Evolutionary conservation across 2,113 vertebrate genomes (phyloP).

Genomic region (Leptodactylus fuscus): DNA sequence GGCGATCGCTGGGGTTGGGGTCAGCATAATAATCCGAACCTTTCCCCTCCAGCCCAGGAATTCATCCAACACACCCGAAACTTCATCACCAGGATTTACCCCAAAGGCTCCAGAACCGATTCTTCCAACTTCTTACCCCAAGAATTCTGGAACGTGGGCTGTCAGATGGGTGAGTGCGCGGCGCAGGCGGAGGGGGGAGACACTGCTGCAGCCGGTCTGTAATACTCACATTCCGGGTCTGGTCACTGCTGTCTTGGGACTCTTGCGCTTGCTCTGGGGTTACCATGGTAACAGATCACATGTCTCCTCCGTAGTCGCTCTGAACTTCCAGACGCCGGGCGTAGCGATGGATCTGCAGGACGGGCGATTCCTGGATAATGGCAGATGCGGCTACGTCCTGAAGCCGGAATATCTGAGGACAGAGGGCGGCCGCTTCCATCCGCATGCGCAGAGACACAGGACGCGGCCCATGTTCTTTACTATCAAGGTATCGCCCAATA

Average conservation of each 20-base stretch:
- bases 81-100: conserved; percentile 89
- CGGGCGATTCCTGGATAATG: conserved; percentile 89
- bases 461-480: conserved; percentile 71
- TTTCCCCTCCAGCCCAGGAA: conserved; percentile 66
- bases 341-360: conserved; percentile 83
- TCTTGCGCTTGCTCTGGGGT: too few species aligned
- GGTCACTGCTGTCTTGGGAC: too few species aligned
- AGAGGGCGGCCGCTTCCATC: conserved; percentile 68
- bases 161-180: conserved; percentile 82
- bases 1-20: too few species aligned
- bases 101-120: conserved; percentile 73
- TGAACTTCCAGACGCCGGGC: conserved; percentile 87
- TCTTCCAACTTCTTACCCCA: conserved; percentile 89
- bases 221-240: too few species aligned
- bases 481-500: conserved; percentile 67
- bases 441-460: conserved; percentile 59
- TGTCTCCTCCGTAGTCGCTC: conserved; percentile 76
- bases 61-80: conserved; percentile 80
- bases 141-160: conserved; percentile 89
- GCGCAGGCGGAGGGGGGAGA: too few species aligned
- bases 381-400: conserved; percentile 84
- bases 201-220: too few species aligned
- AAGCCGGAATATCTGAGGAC: conserved; percentile 81
- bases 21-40: neutral
- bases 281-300: neutral